These are phyloP conservation scores for Anolis carolinensis DNA, from an alignment of 2,113 vertebrate species.

Conservation along the genomic window DNA sequence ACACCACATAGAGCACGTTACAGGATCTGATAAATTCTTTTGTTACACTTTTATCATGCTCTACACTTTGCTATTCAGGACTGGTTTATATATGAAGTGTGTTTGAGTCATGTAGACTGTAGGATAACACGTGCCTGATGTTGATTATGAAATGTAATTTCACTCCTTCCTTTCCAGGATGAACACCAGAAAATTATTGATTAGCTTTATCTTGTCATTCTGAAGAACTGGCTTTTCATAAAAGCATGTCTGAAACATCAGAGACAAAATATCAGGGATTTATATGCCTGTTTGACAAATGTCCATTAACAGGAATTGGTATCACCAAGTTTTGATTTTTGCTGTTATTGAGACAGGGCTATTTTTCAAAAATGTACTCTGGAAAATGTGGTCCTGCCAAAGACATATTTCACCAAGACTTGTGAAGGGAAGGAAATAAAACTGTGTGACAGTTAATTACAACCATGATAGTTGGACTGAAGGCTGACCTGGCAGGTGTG, in stretches of 20 bases:
- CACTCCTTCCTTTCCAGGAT: background rate
- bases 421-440: conserved; percentile 57
- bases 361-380: background rate
- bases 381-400: conserved; percentile 41
- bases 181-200: background rate
- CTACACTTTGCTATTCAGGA: background rate
- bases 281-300: background rate
- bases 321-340: conserved; percentile 3
- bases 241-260: background rate
- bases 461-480: conserved; percentile 31
- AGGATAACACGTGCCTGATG: background rate
- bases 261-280: background rate
- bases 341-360: conserved; percentile 3
- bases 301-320: conserved; percentile 8
- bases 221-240: background rate
- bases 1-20: no score
- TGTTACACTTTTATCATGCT: no score
- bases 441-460: conserved; percentile 57
- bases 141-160: background rate
- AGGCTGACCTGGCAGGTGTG: conserved; percentile 62
- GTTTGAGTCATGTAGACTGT: background rate
- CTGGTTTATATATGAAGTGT: background rate
- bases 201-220: background rate
- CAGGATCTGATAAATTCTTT: no score
- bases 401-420: conserved; percentile 36